phyloP scores from a whole-genome alignment of 2,888 invertebrate species.

The Eupithecia dodoneata region DNA sequence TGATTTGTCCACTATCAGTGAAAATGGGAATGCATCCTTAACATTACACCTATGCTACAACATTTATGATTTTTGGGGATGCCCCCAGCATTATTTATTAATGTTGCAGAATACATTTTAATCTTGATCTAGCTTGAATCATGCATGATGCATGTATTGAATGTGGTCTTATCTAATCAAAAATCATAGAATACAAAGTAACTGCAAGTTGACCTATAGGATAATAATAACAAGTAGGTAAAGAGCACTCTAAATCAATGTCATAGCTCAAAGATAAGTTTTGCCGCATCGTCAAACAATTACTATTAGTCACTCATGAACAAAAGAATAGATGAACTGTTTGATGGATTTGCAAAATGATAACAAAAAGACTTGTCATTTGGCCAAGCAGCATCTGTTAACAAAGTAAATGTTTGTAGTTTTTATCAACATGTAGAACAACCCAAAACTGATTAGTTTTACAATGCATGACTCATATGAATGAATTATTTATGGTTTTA shows the following conservation, averaged over 20 bases:
- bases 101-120: no score
- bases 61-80: not conserved
- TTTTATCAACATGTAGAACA: not conserved
- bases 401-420: not conserved
- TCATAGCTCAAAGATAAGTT: not conserved
- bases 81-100: no score
- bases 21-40: not conserved
- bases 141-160: no score
- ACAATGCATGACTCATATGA: not conserved
- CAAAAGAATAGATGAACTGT: not conserved
- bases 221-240: not conserved
- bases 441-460: not conserved
- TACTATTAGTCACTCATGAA: not conserved
- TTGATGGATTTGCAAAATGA: not conserved
- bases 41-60: not conserved
- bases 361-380: not conserved
- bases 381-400: not conserved
- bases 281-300: not conserved
- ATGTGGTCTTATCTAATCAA: no score
- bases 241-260: not conserved
- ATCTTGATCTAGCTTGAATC: no score
- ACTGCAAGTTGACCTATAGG: not conserved
- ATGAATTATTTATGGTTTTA: not conserved
- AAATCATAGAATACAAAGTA: not conserved
- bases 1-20: no score